phyloP scores from a whole-genome alignment of 2,113 vertebrate species.

The zebrafish (Danio rerio) region GRCz12tu NC_133178.1:12331501-12332000 shows the following conservation, averaged over 20 bases:
- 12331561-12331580: slow-evolving; percentile 35
- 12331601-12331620: background rate
- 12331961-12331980: background rate
- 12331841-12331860: slow-evolving; percentile 15
- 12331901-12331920: background rate
- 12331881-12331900: slow-evolving; percentile 1
- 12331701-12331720: too few relatives aligned
- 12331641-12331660: background rate
- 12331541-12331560: slow-evolving; percentile 35
- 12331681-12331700: too few relatives aligned
- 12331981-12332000: background rate
- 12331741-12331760: too few relatives aligned
- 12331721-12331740: too few relatives aligned
- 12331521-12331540: slow-evolving; percentile 16
- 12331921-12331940: background rate
- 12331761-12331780: background rate
- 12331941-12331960: background rate
- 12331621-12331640: background rate
- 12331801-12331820: slow-evolving; percentile 1
- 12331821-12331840: background rate
- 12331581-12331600: slow-evolving; percentile 17
- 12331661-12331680: too few relatives aligned
- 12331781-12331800: background rate
- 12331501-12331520: slow-evolving; percentile 5
- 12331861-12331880: slow-evolving; percentile 14